phyloP scores from a whole-genome alignment of 2,888 invertebrate species.

The Conops quadrifasciatus region DNA sequence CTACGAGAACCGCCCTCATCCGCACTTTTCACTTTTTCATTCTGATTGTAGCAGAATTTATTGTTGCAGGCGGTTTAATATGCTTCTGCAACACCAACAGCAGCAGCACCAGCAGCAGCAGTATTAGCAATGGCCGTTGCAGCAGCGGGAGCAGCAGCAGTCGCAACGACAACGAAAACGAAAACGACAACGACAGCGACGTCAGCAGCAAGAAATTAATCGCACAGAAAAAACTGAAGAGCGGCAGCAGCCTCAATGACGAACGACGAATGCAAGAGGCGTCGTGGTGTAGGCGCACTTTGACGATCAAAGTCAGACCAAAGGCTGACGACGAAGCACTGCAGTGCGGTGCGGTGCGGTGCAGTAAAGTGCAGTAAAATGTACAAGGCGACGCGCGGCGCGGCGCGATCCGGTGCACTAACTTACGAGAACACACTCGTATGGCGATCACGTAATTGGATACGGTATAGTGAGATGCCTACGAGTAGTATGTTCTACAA shows the following conservation, averaged over 20 bases:
- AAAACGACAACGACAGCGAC: too few species aligned
- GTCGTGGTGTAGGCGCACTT: neutral
- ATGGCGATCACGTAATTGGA: constrained; percentile 34
- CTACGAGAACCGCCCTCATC: neutral
- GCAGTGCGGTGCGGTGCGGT: neutral
- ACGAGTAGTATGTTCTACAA: neutral
- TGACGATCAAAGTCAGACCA: neutral
- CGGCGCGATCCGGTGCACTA: too few species aligned
- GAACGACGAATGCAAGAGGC: constrained; percentile 14
- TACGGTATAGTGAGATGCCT: neutral
- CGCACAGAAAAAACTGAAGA: neutral
- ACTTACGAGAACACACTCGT: neutral
- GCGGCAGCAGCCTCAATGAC: neutral
- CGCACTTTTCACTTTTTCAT: too few species aligned
- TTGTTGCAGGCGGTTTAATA: constrained; percentile 29
- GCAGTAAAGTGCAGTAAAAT: neutral
- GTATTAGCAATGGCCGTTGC: neutral
- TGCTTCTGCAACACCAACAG: neutral
- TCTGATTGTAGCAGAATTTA: constrained; percentile 25
- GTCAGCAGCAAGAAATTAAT: too few species aligned
- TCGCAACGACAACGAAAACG: neutral
- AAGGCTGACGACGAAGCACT: neutral
- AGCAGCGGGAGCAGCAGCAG: neutral
- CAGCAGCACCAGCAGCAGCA: neutral
- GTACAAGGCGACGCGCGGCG: neutral